Percentiles rank a stretch among this genome's conserved stretches.
Conservation (phyloP, 2,888 invertebrate species). For the Ophraella communa region DNA sequence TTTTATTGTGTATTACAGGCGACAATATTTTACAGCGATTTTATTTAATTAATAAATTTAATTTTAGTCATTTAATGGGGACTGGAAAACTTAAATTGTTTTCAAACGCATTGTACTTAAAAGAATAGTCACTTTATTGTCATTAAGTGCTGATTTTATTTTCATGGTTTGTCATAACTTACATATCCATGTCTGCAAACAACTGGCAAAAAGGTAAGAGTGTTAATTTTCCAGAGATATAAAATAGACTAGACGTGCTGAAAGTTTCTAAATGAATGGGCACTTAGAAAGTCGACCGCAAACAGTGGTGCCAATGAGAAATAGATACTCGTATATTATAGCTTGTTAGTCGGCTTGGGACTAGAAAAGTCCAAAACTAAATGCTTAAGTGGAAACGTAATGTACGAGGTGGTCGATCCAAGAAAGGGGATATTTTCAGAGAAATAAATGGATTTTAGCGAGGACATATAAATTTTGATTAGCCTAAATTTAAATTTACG, state of each 20-base stretch:
- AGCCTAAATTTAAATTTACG: constrained; percentile 22
- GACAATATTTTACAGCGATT: too few species aligned
- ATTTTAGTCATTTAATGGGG: too few species aligned
- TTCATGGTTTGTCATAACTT: too few species aligned
- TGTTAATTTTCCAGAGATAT: constrained; percentile 52
- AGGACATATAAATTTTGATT: constrained; percentile 21
- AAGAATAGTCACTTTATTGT: too few species aligned
- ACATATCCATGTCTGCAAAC: too few species aligned
- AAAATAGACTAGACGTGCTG: constrained; percentile 59
- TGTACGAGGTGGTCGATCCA: constrained; percentile 25
- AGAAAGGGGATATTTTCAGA: constrained; percentile 17
- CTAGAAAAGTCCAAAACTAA: constrained; percentile 31
- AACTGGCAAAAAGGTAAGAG: constrained; percentile 33
- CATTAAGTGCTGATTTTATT: too few species aligned
- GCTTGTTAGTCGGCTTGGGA: constrained; percentile 33
- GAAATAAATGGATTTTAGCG: constrained; percentile 17
- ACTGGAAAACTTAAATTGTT: too few species aligned
- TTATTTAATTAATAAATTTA: too few species aligned
- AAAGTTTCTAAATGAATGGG: constrained; percentile 59
- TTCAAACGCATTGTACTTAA: too few species aligned
- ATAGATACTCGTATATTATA: constrained; percentile 45
- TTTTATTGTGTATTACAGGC: too few species aligned
- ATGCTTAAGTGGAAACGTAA: constrained; percentile 31
- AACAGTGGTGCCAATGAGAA: constrained; percentile 52
- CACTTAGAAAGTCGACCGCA: constrained; percentile 58